These are phyloP conservation scores for Coracias cyanogaster DNA, from an alignment of 2,797 vertebrate species.

Conservation along the genomic window DNA sequence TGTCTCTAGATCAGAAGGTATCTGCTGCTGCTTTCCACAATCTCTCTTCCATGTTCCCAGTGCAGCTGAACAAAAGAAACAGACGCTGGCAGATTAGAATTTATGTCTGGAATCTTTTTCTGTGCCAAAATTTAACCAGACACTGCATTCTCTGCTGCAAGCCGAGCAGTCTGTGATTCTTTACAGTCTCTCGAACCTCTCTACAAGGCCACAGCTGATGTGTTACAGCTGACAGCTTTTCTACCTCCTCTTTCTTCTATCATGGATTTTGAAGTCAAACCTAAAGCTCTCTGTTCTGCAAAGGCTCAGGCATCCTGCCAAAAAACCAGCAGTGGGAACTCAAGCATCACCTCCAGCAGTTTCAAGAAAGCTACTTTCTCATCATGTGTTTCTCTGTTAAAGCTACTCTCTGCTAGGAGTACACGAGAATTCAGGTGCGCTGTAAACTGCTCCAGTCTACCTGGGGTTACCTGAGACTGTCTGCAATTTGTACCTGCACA, in stretches of 20 bases:
- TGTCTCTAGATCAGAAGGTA: not conserved
- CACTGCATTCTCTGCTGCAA: not conserved
- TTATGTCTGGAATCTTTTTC: not conserved
- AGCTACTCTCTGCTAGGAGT: slow-evolving; percentile 32
- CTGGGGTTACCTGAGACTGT: slow-evolving; percentile 80
- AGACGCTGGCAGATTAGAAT: not conserved
- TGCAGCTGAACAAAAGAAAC: not conserved
- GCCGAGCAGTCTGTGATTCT: not conserved
- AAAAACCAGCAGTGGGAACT: not conserved
- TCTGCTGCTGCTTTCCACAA: not conserved
- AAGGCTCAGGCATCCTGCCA: not conserved
- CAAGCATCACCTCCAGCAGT: not conserved
- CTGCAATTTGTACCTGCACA: slow-evolving; percentile 95
- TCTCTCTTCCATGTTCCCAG: not conserved
- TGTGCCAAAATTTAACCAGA: not conserved
- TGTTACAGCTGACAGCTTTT: not conserved
- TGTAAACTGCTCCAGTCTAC: slow-evolving; percentile 72
- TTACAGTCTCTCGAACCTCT: not conserved
- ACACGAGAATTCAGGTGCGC: slow-evolving; percentile 56
- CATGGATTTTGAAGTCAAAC: not conserved
- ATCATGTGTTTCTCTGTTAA: not conserved
- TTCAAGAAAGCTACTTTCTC: not conserved
- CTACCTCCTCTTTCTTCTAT: not conserved
- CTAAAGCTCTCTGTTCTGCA: not conserved
- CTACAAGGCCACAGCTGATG: not conserved